Evolutionary conservation across 2,113 vertebrate genomes (phyloP).

Genomic region (Columba livia): DNA sequence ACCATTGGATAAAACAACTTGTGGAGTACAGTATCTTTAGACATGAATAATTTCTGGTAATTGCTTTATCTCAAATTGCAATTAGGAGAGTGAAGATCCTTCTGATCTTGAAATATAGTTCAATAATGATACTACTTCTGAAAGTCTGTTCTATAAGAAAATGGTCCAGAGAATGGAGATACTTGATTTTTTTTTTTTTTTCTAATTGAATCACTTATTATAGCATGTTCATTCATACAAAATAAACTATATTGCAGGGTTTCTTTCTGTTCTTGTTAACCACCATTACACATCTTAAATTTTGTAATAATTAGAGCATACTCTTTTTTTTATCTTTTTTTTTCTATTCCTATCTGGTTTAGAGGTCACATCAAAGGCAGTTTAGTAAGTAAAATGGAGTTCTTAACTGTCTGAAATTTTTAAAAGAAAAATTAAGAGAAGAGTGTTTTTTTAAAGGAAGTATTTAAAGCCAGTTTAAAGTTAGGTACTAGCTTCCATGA

Average conservation of each 20-base stretch:
- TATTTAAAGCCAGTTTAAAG: background rate
- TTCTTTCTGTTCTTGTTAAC: background rate
- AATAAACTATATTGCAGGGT: background rate
- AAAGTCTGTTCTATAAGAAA: background rate
- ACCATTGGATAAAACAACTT: background rate
- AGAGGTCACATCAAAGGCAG: background rate
- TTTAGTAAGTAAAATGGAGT: background rate
- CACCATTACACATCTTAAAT: background rate
- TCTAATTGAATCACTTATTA: background rate
- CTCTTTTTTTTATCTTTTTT: background rate
- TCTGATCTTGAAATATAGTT: background rate
- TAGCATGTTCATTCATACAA: background rate
- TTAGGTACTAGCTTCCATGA: background rate
- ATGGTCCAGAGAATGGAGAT: background rate
- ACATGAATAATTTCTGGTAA: background rate
- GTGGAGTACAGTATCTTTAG: background rate
- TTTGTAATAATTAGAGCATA: background rate
- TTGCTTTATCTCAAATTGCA: background rate
- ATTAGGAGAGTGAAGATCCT: background rate
- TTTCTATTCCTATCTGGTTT: background rate
- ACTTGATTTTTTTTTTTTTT: background rate
- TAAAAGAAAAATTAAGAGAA: background rate
- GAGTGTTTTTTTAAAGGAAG: background rate
- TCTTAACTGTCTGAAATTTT: background rate
- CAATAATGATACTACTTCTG: background rate